A percentile compares a stretch with the other conserved stretches of the same genome.
These are phyloP conservation scores for Drosophila setosimentum DNA, from an alignment of 2,888 invertebrate genomes.

Conservation along the genomic window DNA sequence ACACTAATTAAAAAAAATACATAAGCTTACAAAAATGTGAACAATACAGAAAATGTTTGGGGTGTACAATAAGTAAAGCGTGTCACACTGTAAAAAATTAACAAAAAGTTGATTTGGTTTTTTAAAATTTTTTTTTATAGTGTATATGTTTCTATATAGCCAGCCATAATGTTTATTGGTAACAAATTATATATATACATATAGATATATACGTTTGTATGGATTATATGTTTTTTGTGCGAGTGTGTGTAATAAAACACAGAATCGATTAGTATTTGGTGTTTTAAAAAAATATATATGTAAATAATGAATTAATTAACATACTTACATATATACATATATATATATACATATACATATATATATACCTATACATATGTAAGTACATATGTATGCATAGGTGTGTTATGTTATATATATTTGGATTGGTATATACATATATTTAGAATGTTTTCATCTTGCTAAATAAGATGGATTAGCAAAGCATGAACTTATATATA, in stretches of 20 bases:
- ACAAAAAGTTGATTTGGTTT: conserved; percentile 3
- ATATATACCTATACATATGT: conserved; percentile 39
- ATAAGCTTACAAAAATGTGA: conserved; percentile 36
- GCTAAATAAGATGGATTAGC: conserved; percentile 29
- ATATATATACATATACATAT: conserved; percentile 18
- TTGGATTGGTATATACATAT: conserved; percentile 12
- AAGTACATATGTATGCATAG: conserved; percentile 15
- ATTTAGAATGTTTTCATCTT: conserved; percentile 22
- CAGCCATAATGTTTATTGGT: conserved; percentile 13
- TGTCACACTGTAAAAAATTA: conserved; percentile 25
- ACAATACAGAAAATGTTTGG: conserved; percentile 3
- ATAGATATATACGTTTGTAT: neutral
- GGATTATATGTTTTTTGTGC: conserved; percentile 25
- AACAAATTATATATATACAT: conserved; percentile 29
- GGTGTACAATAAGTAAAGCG: conserved; percentile 44
- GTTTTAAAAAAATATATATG: conserved; percentile 24
- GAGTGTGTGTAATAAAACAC: conserved; percentile 65
- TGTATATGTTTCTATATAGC: conserved; percentile 21
- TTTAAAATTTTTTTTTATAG: neutral
- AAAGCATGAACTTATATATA: conserved; percentile 46
- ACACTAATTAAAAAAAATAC: conserved; percentile 12
- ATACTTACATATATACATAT: conserved; percentile 20
- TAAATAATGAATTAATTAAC: conserved; percentile 40
- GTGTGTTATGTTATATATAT: conserved; percentile 37
- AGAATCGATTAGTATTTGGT: conserved; percentile 82